Base-by-base conservation (phyloP, 1,140 invertebrate genomes). In the Phymorhynchus buccinoides region DNA sequence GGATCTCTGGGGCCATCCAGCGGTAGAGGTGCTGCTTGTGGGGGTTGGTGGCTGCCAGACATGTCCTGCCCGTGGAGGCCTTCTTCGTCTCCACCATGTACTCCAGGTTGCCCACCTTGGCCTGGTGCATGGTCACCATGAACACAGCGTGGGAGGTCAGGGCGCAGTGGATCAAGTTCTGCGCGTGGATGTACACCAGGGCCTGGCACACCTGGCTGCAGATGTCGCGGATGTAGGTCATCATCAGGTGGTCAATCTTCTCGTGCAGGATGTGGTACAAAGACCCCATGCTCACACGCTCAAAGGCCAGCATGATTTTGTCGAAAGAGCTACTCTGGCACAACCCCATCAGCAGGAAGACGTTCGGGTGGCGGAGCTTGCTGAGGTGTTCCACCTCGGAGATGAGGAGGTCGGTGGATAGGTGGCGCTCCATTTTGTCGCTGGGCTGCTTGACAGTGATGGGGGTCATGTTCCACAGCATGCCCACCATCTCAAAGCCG, bases 31-130 rank as follows among this genome's bases (percentile, higher is more conserved):
- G 88, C 88, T 91, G 88, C 14, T 84, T 84, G 83, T 89, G 88
- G 27, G 79, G 88, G 32, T 89, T 89, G 0, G 84, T 48, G 32
- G 85, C 79, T 22, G 88, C 89, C 35, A 81, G 27, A 82, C 87
- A 88, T 48, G 9, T 83, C 48, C 87, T 87, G 42, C 88, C 89
- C 30, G 87, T 66, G 30, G 87, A 85, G 66, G 86, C 85, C 68
- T 88, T 88, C 37, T 87, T 93, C 91, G 88, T 90, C 66, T 93
- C 90, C 12, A 93, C 87, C 83, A 92, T 91, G 88, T 93, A 93
- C 86, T 94, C 94, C 84, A 94, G 93, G 79, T 93, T 93, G 9
- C 92, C 92, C 35, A 94, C 86, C 87, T 94, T 94, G 66, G 93
- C 94, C 52, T 87, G 86, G 62, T 89, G 77, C 41, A 87, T 84